Conservation (phyloP, 2,888 invertebrate genomes). For the Cosmia pyralina region DNA sequence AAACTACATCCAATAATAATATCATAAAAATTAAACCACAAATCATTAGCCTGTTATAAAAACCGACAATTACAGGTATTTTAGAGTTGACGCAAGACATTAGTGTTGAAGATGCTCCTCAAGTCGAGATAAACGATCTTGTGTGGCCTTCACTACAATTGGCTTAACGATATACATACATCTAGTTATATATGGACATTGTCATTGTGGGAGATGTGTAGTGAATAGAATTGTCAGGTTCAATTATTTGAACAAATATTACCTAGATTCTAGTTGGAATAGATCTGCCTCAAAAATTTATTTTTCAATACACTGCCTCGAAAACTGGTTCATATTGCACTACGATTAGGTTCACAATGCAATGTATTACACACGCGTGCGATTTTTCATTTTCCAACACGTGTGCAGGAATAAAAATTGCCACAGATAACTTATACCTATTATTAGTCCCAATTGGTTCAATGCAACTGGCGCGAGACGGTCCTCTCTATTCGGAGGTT, state of each 20-base stretch:
- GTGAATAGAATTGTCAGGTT: conserved; percentile 12
- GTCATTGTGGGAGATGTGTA: background rate
- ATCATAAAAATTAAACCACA: background rate
- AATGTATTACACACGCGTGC: too few species aligned
- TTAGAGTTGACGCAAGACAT: conserved; percentile 40
- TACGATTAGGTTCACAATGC: too few species aligned
- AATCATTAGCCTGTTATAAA: conserved; percentile 33
- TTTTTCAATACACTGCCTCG: too few species aligned
- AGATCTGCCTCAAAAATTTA: background rate
- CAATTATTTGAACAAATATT: conserved; percentile 3
- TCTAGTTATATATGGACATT: conserved; percentile 1
- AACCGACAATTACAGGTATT: conserved; percentile 51
- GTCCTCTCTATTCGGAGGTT: too few species aligned
- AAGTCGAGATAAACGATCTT: conserved; percentile 47
- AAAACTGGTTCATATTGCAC: too few species aligned
- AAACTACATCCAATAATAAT: too few species aligned
- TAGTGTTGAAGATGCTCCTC: conserved; percentile 31
- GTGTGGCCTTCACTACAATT: conserved; percentile 57
- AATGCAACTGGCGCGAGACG: too few species aligned
- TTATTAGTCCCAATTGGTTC: too few species aligned
- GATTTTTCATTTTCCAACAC: too few species aligned
- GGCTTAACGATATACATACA: conserved; percentile 26
- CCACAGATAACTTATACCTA: too few species aligned
- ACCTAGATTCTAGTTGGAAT: background rate
- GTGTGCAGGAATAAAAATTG: too few species aligned